phyloP scores from a whole-genome alignment of 1,140 invertebrate species.

The Danaus melanippus region DNA sequence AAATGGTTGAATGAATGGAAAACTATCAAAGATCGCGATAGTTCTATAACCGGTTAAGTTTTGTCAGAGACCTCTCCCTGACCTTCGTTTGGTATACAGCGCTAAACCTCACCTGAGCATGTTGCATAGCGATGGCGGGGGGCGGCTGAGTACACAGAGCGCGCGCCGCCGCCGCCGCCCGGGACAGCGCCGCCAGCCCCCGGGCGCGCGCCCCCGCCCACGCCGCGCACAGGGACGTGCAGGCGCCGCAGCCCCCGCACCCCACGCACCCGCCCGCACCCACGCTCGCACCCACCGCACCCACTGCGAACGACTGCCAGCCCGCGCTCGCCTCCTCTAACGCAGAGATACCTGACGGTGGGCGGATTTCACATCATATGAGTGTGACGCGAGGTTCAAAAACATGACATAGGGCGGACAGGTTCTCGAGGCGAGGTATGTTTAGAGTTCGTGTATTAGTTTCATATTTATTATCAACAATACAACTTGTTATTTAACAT shows the following conservation, averaged over 20 bases:
- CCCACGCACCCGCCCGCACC: slow-evolving; percentile 79
- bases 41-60: no score
- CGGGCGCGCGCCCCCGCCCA: slow-evolving; percentile 83
- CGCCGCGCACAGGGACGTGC: slow-evolving; percentile 71
- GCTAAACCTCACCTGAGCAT: slow-evolving; percentile 76
- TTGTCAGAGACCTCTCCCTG: no score
- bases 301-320: slow-evolving; percentile 29
- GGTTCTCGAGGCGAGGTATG: no score
- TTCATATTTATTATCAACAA: no score
- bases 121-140: slow-evolving; percentile 89
- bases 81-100: no score
- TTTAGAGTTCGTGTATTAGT: no score
- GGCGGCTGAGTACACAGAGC: slow-evolving; percentile 92
- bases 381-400: no score
- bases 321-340: slow-evolving; percentile 35
- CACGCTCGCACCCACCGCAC: slow-evolving; percentile 75
- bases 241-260: slow-evolving; percentile 72
- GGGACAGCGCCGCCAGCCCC: slow-evolving; percentile 83
- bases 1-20: no score
- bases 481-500: no score
- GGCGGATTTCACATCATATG: no score
- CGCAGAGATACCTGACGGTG: slow-evolving; percentile 30
- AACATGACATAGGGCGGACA: no score
- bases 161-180: slow-evolving; percentile 84
- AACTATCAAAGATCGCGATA: no score